phyloP scores from a whole-genome alignment of 2,113 vertebrate species.

The Thalassarche chlororhynchos region DNA sequence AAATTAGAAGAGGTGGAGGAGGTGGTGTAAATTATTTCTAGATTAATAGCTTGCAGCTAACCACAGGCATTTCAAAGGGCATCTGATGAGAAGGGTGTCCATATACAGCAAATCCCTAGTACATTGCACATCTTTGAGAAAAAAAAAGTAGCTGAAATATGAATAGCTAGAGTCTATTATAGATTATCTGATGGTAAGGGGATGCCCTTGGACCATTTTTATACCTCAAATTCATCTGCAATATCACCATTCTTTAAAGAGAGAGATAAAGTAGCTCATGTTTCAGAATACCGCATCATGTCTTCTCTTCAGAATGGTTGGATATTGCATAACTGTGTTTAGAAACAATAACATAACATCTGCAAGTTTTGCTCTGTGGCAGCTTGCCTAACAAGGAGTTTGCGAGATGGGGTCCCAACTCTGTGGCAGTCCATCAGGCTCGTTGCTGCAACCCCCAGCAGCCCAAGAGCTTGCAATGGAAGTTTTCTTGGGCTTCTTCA shows the following conservation, averaged over 20 bases:
- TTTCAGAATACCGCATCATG: background rate
- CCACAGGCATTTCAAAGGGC: background rate
- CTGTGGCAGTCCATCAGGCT: background rate
- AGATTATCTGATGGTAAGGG: background rate
- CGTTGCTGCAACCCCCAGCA: background rate
- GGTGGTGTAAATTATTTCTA: background rate
- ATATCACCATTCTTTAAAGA: background rate
- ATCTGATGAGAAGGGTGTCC: background rate
- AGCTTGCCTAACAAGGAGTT: background rate
- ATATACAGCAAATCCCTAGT: background rate
- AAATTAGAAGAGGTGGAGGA: background rate
- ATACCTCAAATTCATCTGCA: background rate
- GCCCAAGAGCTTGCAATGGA: background rate
- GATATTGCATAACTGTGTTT: background rate
- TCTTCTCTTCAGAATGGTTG: background rate
- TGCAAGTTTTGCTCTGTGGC: background rate
- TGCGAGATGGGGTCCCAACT: background rate
- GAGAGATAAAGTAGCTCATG: background rate
- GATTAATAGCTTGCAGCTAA: background rate
- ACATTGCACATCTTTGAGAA: accelerated
- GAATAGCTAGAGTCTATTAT: background rate
- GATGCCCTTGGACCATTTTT: background rate
- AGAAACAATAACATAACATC: background rate
- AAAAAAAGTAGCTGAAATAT: background rate
- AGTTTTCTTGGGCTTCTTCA: background rate